Evolutionary conservation across 2,797 vertebrate species (phyloP).

Genomic region (Poecilia picta): DNA sequence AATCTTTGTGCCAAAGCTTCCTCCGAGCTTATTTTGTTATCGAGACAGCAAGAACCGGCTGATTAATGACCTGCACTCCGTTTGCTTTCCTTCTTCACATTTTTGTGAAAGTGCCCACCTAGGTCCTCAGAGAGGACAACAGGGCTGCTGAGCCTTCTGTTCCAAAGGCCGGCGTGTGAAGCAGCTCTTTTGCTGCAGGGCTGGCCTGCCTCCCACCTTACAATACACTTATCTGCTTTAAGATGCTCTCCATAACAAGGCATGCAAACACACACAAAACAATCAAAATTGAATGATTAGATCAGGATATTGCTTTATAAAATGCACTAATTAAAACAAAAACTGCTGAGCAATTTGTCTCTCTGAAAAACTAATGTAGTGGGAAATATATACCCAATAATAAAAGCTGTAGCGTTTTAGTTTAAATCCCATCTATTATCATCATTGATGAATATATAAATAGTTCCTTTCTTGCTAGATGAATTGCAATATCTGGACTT

Average conservation of each 20-base stretch:
- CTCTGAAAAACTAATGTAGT: conserved; percentile 22
- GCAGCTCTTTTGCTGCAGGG: conserved; percentile 78
- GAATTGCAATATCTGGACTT: conserved; percentile 11
- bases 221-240: conserved; percentile 52
- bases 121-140: conserved; percentile 47
- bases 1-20: not conserved
- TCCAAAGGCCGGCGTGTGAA: conserved; percentile 75
- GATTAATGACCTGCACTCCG: conserved; percentile 8
- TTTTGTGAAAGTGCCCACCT: conserved; percentile 39
- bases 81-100: conserved; percentile 1
- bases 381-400: not conserved
- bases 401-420: not conserved
- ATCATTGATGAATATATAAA: not conserved
- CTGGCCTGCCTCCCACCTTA: conserved; percentile 77
- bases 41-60: conserved; percentile 9
- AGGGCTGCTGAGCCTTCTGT: conserved; percentile 64
- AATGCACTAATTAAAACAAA: conserved; percentile 29
- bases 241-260: conserved; percentile 12
- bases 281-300: not conserved
- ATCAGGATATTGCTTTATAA: not conserved
- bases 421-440: not conserved
- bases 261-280: conserved; percentile 1
- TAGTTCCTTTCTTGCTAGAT: not conserved
- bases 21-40: not conserved
- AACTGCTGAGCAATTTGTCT: conserved; percentile 23